Evolutionary conservation across 2,888 invertebrate species (phyloP).

Genomic region (Toxonevra muliebris): DNA sequence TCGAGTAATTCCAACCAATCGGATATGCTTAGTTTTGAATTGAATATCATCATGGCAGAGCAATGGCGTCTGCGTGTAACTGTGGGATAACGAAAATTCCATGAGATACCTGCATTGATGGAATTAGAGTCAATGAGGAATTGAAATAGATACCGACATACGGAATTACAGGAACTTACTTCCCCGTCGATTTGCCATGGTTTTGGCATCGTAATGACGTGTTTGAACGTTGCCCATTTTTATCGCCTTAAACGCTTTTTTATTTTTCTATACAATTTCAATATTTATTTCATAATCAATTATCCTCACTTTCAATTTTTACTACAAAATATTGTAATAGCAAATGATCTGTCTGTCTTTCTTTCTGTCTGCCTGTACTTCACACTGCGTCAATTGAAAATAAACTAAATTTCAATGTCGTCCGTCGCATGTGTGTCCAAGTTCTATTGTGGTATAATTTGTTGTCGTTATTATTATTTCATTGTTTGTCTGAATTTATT

Average conservation of each 20-base stretch:
- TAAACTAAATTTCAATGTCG: conserved; percentile 8
- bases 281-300: not conserved
- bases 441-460: not conserved
- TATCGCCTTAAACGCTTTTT: not conserved
- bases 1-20: conserved; percentile 72
- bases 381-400: not conserved
- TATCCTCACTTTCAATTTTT: not conserved
- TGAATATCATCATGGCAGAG: conserved; percentile 53
- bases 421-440: not conserved
- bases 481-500: not conserved
- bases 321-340: conserved; percentile 5
- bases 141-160: not conserved
- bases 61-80: conserved; percentile 55
- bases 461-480: not conserved
- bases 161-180: conserved; percentile 45
- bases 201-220: conserved; percentile 46
- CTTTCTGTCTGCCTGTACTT: not conserved
- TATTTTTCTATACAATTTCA: not conserved
- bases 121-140: not conserved
- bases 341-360: no score
- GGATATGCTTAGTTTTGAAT: conserved; percentile 68
- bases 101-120: conserved; percentile 60
- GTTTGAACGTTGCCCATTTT: conserved; percentile 55
- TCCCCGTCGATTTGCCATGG: conserved; percentile 49
- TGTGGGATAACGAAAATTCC: conserved; percentile 66